These are phyloP conservation scores for Megastigmus dorsalis DNA, from an alignment of 2,888 invertebrate species.

Conservation along the genomic window DNA sequence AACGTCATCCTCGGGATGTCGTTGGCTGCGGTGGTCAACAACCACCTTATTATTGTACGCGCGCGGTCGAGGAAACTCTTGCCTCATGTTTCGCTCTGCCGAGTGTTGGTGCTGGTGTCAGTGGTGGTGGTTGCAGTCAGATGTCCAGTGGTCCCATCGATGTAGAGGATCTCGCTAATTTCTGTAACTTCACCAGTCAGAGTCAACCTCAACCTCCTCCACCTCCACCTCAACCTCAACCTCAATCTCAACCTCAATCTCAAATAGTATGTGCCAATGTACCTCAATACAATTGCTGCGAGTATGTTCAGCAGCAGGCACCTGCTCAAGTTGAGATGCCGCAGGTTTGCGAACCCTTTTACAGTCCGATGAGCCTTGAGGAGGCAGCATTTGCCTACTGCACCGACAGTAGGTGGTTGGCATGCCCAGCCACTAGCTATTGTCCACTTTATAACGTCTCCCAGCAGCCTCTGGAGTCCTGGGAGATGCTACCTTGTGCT, in stretches of 20 bases:
- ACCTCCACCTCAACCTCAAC: neutral
- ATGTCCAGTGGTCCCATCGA: slow-evolving; percentile 31
- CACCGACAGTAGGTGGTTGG: slow-evolving; percentile 68
- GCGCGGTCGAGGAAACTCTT: neutral
- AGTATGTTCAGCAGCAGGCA: neutral
- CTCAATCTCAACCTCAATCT: neutral
- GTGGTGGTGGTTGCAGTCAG: slow-evolving; percentile 12
- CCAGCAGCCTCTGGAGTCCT: slow-evolving; percentile 34
- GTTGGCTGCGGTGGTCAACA: slow-evolving; percentile 21
- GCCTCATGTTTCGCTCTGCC: neutral
- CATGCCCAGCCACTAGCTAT: slow-evolving; percentile 64
- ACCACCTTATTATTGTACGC: slow-evolving; percentile 2
- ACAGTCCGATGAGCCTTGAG: slow-evolving; percentile 27
- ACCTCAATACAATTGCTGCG: neutral
- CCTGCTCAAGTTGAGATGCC: slow-evolving; percentile 20
- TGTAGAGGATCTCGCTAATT: slow-evolving; percentile 46
- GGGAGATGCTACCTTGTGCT: slow-evolving; percentile 47
- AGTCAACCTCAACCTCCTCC: neutral
- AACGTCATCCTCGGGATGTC: neutral
- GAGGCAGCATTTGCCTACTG: slow-evolving; percentile 62
- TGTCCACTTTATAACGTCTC: slow-evolving; percentile 64
- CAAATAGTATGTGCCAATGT: too few species aligned
- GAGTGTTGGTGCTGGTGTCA: too few species aligned
- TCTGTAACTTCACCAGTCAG: neutral
- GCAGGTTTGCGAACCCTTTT: neutral